These are phyloP conservation scores for Carollia perspicillata DNA, from an alignment of 2,113 vertebrate genomes.

Conservation along the genomic window DNA sequence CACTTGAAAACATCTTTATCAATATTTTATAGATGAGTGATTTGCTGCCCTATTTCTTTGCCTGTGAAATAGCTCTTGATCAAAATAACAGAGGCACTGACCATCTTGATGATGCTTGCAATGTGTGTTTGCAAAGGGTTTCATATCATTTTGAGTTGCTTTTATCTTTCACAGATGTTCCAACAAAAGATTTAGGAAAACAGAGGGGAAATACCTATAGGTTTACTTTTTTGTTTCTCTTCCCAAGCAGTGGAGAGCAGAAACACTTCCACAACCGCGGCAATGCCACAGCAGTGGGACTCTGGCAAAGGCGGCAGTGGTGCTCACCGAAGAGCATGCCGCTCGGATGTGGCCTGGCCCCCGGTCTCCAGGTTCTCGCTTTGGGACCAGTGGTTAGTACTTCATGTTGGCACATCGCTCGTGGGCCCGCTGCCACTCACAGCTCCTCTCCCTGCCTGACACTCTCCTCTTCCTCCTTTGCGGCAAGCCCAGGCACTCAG, in stretches of 20 bases:
- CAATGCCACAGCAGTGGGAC: background rate
- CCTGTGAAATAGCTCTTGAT: slow-evolving; percentile 32
- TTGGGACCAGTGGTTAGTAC: background rate
- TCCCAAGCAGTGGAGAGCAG: background rate
- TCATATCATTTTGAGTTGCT: background rate
- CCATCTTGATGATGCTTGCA: background rate
- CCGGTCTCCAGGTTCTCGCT: background rate
- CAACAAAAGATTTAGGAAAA: slow-evolving; percentile 28
- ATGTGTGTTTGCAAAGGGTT: background rate
- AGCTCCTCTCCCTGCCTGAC: rapidly evolving
- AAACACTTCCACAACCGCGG: background rate
- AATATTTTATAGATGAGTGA: slow-evolving; percentile 29
- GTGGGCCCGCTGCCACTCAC: background rate
- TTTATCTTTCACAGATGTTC: slow-evolving; percentile 42
- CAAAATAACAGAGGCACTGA: slow-evolving; percentile 17
- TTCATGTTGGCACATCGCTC: background rate
- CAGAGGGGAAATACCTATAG: slow-evolving; percentile 25
- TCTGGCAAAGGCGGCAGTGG: background rate
- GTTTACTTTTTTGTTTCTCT: background rate
- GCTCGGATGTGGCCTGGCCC: background rate
- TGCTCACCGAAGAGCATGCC: background rate
- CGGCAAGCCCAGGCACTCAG: background rate
- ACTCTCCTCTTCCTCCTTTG: background rate
- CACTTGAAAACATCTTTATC: background rate
- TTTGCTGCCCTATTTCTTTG: slow-evolving; percentile 17